Base-by-base conservation (phyloP, 2,888 invertebrate genomes). In the Latheticus oryzae region DNA sequence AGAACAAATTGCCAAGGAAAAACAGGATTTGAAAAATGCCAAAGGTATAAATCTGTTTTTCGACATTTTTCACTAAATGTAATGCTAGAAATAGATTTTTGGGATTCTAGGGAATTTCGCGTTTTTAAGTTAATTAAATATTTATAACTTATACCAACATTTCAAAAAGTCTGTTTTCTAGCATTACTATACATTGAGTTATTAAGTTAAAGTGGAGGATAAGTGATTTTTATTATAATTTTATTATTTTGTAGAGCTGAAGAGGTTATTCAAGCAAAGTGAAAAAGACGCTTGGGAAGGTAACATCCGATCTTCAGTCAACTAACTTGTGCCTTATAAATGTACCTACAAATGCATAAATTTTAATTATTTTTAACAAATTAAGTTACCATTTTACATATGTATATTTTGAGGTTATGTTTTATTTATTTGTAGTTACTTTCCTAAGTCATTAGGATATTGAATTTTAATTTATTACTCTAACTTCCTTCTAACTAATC, bases 251-350 rank as follows among this genome's bases (percentile, higher is more conserved):
- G 42, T 42, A 76, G 77, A 76, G 67, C 56, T 73, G 64, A 74
- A 72, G 45, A 68, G 63, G 37, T 62, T 71, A 43, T 69, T 73
- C 48, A 70, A 68, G 51, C 75, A 78, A 65, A 76, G 72, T 57
- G 76, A 78, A 63, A 71, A 69, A 52, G 78, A 78, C 63, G 78
- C 78, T 11, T 78, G 78, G 78, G 77, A 78, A 60, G 78, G 78
- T 7, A 73, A 73, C 58, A 67, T 76, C 5, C 64, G 69, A 50
- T 71, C 71, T 13, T 68, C 71, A 19, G 64, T 57, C 35, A 59
- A 51, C 17, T 59, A 43, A 30, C 35, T 55, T 24, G 56, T 56
- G 56, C 56, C 56, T 56, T 56, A 43, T 33, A 8, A 50, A 32
- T 56, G 32, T 48, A 48, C 48, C 35, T 45, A 45, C 9, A 40